Conservation (phyloP, 2,797 vertebrate genomes). For the Takifugu rubripes region DNA sequence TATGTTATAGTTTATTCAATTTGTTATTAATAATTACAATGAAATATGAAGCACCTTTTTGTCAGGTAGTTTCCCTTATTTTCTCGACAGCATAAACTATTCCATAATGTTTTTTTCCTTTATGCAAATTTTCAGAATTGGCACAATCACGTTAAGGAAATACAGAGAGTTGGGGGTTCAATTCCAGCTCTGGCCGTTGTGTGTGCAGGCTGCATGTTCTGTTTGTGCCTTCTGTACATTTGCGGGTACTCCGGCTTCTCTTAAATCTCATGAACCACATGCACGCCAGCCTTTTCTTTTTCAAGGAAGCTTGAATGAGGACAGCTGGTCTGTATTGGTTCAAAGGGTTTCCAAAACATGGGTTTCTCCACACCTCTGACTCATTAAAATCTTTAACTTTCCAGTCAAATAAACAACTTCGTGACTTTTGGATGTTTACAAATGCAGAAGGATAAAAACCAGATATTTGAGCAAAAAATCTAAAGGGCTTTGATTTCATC, state of each 20-base stretch:
- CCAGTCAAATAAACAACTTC: constrained; percentile 52
- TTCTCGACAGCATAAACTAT: too few species aligned
- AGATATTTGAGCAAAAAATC: constrained; percentile 32
- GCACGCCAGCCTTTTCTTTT: constrained; percentile 27
- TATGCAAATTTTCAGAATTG: too few species aligned
- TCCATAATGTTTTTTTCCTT: too few species aligned
- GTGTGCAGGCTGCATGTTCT: too few species aligned
- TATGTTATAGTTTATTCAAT: too few species aligned
- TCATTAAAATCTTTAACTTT: constrained; percentile 46
- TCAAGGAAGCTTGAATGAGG: constrained; percentile 26
- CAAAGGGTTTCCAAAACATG: constrained; percentile 28
- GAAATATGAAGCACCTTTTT: too few species aligned
- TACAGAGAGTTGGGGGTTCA: too few species aligned
- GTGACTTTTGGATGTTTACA: constrained; percentile 49
- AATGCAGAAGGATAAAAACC: constrained; percentile 37
- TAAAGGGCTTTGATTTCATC: constrained; percentile 23
- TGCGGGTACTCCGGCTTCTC: too few species aligned
- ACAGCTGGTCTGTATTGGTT: constrained; percentile 21
- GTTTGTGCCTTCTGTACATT: too few species aligned
- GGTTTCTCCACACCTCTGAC: constrained; percentile 39
- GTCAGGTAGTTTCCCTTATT: too few species aligned
- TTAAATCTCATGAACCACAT: background rate
- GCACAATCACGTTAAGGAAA: too few species aligned
- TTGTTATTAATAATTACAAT: too few species aligned
- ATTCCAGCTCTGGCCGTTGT: background rate